phyloP scores from a whole-genome alignment of 2,888 invertebrate genomes.

The Melieria picta region DNA sequence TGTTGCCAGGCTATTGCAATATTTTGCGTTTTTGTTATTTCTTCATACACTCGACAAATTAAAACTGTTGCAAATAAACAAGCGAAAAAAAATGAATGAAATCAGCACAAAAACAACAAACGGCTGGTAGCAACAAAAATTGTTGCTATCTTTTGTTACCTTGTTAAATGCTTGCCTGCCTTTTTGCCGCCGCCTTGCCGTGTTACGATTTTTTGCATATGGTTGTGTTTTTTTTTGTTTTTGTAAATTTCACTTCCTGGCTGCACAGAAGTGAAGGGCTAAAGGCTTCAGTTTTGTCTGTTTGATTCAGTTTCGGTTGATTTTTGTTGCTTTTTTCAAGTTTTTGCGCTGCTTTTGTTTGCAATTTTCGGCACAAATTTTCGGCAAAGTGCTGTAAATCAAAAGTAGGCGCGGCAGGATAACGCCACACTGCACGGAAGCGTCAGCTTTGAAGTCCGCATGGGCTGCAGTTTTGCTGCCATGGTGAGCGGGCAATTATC shows the following conservation, averaged over 20 bases:
- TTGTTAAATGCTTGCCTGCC: conserved; percentile 12
- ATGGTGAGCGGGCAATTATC: no score
- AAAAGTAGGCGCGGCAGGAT: conserved; percentile 1
- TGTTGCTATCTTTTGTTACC: conserved; percentile 14
- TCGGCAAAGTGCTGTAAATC: conserved; percentile 25
- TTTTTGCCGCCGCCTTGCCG: neutral
- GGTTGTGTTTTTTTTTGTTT: no score
- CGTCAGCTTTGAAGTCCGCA: neutral
- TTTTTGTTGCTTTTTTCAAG: conserved; percentile 8
- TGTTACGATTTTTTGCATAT: neutral
- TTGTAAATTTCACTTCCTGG: no score
- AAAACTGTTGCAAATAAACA: conserved; percentile 10
- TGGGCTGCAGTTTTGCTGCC: no score
- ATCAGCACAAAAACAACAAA: no score
- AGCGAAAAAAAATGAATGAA: neutral
- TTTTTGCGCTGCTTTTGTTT: neutral
- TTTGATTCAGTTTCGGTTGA: neutral
- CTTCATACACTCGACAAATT: conserved; percentile 7
- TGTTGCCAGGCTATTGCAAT: neutral
- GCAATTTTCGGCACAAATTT: conserved; percentile 21
- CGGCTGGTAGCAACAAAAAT: neutral
- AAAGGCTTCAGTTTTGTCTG: no score
- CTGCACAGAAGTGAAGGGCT: no score
- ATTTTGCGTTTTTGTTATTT: neutral
- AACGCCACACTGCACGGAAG: neutral